phyloP scores from a whole-genome alignment of 2,888 invertebrate genomes.

The Linhomoeus sp. region DNA sequence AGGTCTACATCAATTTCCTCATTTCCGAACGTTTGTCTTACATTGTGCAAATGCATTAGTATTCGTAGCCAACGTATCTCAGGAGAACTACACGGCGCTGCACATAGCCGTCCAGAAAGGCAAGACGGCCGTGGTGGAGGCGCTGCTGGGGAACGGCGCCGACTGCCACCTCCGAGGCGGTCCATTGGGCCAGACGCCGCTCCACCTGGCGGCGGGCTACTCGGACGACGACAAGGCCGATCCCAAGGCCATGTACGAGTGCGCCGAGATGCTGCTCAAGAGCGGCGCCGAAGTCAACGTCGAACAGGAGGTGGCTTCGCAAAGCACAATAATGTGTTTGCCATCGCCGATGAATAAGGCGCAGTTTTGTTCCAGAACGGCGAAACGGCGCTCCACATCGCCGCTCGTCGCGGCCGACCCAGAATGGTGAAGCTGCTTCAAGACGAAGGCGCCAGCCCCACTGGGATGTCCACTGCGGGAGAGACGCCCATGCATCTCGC shows the following conservation, averaged over 20 bases:
- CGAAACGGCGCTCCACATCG: constrained; percentile 87
- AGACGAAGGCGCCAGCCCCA: constrained; percentile 81
- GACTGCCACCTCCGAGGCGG: constrained; percentile 33
- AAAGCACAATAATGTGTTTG: neutral
- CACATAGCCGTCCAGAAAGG: constrained; percentile 64
- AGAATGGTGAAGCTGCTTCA: constrained; percentile 62
- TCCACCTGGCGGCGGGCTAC: constrained; percentile 88
- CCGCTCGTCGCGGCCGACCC: constrained; percentile 73
- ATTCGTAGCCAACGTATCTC: constrained; percentile 7
- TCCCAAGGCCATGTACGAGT: constrained; percentile 39
- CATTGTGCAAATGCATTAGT: constrained; percentile 1
- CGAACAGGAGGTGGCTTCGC: constrained; percentile 51
- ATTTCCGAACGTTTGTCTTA: neutral
- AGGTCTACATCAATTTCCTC: constrained; percentile 45
- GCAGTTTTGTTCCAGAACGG: constrained; percentile 41
- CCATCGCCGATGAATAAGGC: neutral
- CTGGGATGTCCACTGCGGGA: constrained; percentile 56
- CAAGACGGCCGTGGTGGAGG: constrained; percentile 47
- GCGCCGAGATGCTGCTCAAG: constrained; percentile 88
- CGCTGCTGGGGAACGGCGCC: constrained; percentile 81
- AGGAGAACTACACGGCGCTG: constrained; percentile 92
- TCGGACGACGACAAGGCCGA: neutral
- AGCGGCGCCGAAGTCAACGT: constrained; percentile 92
- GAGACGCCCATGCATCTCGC: constrained; percentile 91
- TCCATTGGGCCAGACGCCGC: constrained; percentile 62